phyloP scores from a whole-genome alignment of 2,888 invertebrate species.

The Bursaphelenchus okinawaensis region DNA sequence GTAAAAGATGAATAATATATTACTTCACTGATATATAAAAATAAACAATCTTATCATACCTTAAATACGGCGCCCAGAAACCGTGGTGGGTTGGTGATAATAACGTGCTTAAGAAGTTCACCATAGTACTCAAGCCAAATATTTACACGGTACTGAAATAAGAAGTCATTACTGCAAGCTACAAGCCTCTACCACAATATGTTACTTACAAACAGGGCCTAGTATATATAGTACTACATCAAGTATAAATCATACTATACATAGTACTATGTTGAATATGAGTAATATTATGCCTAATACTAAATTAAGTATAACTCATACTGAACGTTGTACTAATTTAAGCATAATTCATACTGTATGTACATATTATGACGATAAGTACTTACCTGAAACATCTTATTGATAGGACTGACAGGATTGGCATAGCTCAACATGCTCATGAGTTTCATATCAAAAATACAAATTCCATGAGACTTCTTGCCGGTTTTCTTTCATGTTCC shows the following conservation, averaged over 20 bases:
- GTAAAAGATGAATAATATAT: too few relatives aligned
- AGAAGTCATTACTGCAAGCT: background rate
- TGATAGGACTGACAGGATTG: slow-evolving; percentile 31
- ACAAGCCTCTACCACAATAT: too few relatives aligned
- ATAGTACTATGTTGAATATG: too few relatives aligned
- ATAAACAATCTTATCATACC: slow-evolving; percentile 15
- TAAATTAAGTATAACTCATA: too few relatives aligned
- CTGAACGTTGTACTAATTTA: background rate
- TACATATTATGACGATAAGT: too few relatives aligned
- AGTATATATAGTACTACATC: too few relatives aligned
- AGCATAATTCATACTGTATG: background rate
- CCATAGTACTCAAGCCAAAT: slow-evolving; percentile 40
- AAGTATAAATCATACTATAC: background rate
- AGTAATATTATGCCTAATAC: too few relatives aligned
- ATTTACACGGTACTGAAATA: slow-evolving; percentile 29
- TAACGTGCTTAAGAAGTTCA: slow-evolving; percentile 31
- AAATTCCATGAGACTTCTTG: slow-evolving; percentile 32
- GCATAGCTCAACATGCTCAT: slow-evolving; percentile 29
- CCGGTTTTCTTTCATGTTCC: slow-evolving; percentile 28
- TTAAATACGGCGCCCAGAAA: slow-evolving; percentile 34
- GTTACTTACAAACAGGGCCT: background rate
- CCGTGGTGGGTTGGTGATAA: slow-evolving; percentile 36
- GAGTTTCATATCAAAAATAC: slow-evolving; percentile 38
- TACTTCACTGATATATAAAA: too few relatives aligned
- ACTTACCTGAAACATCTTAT: slow-evolving; percentile 31